phyloP scores from a whole-genome alignment of 2,888 invertebrate genomes.

The Clistopyga incitator region DNA sequence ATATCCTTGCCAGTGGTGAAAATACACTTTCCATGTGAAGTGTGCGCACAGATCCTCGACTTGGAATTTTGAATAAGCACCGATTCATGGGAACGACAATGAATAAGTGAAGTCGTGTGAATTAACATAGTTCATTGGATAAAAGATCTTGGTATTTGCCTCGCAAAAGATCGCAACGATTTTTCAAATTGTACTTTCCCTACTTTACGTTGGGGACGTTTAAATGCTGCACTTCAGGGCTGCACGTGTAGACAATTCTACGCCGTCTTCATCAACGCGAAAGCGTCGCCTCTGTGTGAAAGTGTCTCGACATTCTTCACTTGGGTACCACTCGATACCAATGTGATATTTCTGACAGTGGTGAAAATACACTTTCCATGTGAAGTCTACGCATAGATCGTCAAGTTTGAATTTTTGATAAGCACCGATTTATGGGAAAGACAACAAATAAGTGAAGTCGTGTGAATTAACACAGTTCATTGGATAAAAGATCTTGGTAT shows the following conservation, averaged over 20 bases:
- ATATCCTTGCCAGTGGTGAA: neutral
- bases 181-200: no score
- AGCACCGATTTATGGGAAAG: neutral
- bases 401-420: neutral
- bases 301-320: neutral
- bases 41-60: neutral
- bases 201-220: no score
- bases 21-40: neutral
- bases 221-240: no score
- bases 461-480: neutral
- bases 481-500: no score
- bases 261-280: neutral
- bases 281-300: neutral
- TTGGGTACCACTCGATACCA: slow-evolving; percentile 3
- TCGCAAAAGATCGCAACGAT: no score
- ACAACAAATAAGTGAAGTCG: neutral
- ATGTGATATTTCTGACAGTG: neutral
- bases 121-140: neutral
- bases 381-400: neutral
- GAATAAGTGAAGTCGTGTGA: neutral
- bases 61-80: neutral
- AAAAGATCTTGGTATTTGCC: no score
- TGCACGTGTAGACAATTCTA: no score
- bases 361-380: neutral
- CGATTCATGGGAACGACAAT: neutral